These are phyloP conservation scores for Caenorhabditis auriculariae DNA, from an alignment of 2,888 invertebrate species.

Conservation along the genomic window DNA sequence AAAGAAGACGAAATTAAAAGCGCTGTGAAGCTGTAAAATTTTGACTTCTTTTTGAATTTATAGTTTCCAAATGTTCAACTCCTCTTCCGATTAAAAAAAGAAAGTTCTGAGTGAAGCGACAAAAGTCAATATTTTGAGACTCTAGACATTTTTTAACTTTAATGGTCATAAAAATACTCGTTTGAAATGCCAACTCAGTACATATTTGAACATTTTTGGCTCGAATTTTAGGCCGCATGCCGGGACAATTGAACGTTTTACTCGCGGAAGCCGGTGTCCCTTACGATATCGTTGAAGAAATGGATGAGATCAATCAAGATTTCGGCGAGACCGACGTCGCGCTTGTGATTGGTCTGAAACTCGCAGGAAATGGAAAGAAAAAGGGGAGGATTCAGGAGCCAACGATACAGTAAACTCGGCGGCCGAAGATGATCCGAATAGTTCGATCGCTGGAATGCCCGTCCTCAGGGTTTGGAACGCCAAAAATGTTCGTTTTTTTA, in stretches of 20 bases:
- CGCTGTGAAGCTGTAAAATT: neutral
- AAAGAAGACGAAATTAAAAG: too few species aligned
- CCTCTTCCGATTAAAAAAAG: neutral
- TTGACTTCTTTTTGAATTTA: neutral
- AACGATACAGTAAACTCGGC: slow-evolving; percentile 90
- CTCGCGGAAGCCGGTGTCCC: slow-evolving; percentile 90
- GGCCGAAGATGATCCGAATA: slow-evolving; percentile 85
- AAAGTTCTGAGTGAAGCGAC: too few species aligned
- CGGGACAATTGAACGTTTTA: slow-evolving; percentile 86
- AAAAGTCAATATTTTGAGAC: too few species aligned
- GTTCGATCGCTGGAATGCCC: slow-evolving; percentile 89
- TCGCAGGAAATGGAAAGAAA: neutral
- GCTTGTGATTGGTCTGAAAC: slow-evolving; percentile 69
- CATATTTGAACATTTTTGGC: too few species aligned
- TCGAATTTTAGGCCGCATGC: slow-evolving; percentile 82
- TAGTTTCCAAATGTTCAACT: neutral
- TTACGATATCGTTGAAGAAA: slow-evolving; percentile 83
- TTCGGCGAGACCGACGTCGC: slow-evolving; percentile 82
- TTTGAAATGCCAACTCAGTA: too few species aligned
- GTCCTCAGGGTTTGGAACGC: slow-evolving; percentile 85
- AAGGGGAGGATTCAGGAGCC: slow-evolving; percentile 69
- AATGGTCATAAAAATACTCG: too few species aligned
- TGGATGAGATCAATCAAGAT: slow-evolving; percentile 88
- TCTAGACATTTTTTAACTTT: too few species aligned
- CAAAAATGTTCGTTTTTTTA: slow-evolving; percentile 74